Conservation (phyloP, 2,113 vertebrate species). For the Gymnorhina tibicen region DNA sequence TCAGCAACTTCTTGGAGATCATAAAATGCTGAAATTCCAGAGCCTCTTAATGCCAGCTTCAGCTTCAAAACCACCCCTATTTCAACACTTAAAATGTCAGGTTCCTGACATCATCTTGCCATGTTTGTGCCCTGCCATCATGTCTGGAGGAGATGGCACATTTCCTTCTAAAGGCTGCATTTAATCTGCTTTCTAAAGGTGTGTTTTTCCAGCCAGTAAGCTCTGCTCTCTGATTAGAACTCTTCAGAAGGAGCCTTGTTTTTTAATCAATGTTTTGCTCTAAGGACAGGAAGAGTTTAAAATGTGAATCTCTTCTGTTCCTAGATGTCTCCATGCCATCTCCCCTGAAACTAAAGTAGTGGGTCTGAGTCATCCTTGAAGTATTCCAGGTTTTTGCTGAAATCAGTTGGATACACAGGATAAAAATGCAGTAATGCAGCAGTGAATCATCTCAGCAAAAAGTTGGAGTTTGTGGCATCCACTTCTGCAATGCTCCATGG, state of each 20-base stretch:
- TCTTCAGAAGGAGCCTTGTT: neutral
- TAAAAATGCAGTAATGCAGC: neutral
- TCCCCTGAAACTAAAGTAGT: neutral
- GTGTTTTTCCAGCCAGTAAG: neutral
- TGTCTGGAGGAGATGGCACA: neutral
- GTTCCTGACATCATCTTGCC: neutral
- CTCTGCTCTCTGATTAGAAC: neutral
- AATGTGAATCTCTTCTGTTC: neutral
- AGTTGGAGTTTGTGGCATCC: neutral
- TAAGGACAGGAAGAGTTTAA: neutral
- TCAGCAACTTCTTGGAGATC: neutral
- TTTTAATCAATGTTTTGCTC: neutral
- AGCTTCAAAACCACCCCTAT: neutral
- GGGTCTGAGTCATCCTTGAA: neutral
- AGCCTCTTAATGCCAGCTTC: neutral
- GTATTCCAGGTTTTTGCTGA: neutral
- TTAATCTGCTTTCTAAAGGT: neutral
- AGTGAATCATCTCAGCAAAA: neutral
- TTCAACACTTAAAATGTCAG: neutral
- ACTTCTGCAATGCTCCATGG: neutral
- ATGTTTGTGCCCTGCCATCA: neutral
- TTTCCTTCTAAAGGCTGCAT: neutral
- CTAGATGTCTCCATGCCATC: neutral
- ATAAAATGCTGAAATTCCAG: neutral
- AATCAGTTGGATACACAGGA: neutral